Conservation (phyloP, 2,113 vertebrate species). For the Pionites leucogaster region DNA sequence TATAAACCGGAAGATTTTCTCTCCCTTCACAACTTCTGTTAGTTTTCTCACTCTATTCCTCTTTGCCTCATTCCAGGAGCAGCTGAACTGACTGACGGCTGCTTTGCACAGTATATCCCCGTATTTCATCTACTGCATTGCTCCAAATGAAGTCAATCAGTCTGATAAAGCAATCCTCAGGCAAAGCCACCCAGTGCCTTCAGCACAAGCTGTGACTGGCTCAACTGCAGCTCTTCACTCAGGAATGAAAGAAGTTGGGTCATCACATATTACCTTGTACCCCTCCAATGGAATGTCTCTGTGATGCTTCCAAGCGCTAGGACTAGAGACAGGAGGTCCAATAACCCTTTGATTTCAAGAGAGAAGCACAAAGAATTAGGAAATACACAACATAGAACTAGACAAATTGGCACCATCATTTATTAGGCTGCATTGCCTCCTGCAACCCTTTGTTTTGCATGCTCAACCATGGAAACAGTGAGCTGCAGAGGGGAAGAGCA, state of each 20-base stretch:
- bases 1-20: not conserved
- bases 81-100: conserved; percentile 42
- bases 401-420: not conserved
- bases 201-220: not conserved
- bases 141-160: conserved; percentile 46
- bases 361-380: not conserved
- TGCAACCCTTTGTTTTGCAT: not conserved
- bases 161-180: not conserved
- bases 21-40: not conserved
- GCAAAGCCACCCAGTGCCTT: not conserved
- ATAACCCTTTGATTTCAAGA: not conserved
- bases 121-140: conserved; percentile 43
- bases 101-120: conserved; percentile 24
- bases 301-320: not conserved
- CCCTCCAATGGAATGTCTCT: not conserved
- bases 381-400: not conserved
- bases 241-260: not conserved
- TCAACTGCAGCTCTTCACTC: not conserved
- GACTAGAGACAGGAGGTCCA: conserved; percentile 14
- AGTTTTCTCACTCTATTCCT: not conserved
- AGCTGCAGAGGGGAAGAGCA: not conserved
- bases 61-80: conserved; percentile 26
- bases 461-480: not conserved
- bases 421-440: not conserved
- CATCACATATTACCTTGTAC: not conserved